A percentile compares a stretch with the other conserved stretches of the same genome.
Conservation (phyloP, 1,140 invertebrate species). For the Halictus rubicundus region DNA sequence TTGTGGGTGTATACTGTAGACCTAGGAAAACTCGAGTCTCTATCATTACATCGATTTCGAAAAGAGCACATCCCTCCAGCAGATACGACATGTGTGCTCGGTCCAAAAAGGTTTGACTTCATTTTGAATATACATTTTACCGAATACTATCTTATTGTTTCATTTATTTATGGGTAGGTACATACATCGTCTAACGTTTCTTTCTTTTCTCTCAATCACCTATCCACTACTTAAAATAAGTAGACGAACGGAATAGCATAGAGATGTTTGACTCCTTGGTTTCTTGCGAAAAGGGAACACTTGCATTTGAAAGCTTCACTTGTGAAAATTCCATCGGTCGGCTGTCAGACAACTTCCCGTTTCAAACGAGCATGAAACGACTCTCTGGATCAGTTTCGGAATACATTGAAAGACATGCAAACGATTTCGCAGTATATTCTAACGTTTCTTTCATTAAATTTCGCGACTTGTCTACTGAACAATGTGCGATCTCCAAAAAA, state of each 20-base stretch:
- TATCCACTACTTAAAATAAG: not conserved
- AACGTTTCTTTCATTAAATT: constrained; percentile 2
- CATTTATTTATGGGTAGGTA: not conserved
- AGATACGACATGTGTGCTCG: constrained; percentile 3
- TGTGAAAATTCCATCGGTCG: constrained; percentile 35
- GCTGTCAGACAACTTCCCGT: constrained; percentile 58
- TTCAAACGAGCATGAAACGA: constrained; percentile 10
- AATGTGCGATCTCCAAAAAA: constrained; percentile 6
- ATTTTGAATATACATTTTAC: not conserved
- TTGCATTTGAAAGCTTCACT: not conserved
- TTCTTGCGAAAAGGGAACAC: not conserved
- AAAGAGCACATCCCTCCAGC: not conserved
- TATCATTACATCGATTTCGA: constrained; percentile 8
- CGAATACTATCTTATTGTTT: not conserved
- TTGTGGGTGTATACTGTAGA: constrained; percentile 33
- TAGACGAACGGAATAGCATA: not conserved
- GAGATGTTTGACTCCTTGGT: not conserved
- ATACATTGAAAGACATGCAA: constrained; percentile 18
- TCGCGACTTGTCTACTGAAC: constrained; percentile 19
- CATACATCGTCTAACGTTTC: not conserved
- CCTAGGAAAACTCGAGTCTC: constrained; percentile 22
- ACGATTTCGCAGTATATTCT: not conserved
- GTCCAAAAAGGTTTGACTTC: not conserved
- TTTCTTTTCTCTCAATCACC: not conserved
- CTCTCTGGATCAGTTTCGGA: constrained; percentile 14